Percentiles rank a stretch among this genome's conserved stretches.
phyloP scores from a whole-genome alignment of 2,113 vertebrate genomes.

The Zeus faber region DNA sequence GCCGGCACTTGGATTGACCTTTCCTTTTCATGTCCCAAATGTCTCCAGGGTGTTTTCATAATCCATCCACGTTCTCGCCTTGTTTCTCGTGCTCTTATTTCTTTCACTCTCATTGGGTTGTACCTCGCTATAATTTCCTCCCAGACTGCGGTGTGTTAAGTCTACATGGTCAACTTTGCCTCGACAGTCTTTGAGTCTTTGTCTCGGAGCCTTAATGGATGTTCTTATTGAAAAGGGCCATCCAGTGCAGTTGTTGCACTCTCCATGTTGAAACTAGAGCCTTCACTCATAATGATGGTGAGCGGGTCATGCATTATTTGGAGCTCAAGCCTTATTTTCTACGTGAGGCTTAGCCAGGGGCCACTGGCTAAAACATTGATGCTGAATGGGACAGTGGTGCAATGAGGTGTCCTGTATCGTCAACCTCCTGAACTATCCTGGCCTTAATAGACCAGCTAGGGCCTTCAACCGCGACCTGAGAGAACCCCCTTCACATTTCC shows the following conservation, averaged over 20 bases:
- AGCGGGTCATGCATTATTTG: conserved; percentile 65
- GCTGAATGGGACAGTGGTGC: conserved; percentile 39
- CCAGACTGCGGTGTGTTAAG: too few relatives aligned
- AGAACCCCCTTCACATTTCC: too few relatives aligned
- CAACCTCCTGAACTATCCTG: conserved; percentile 1
- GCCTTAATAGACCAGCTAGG: background rate
- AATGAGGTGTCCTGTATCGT: conserved; percentile 61
- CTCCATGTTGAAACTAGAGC: conserved; percentile 48
- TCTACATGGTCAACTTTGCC: background rate
- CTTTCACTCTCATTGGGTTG: too few relatives aligned
- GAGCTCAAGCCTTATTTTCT: conserved; percentile 30
- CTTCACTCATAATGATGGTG: conserved; percentile 35
- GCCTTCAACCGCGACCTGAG: conserved; percentile 7
- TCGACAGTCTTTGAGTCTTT: background rate
- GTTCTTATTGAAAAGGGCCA: background rate
- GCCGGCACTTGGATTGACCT: conserved; percentile 42
- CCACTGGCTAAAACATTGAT: conserved; percentile 62
- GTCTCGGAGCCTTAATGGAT: background rate
- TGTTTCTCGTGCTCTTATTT: too few relatives aligned
- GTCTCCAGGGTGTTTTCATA: conserved; percentile 26
- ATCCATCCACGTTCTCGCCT: too few relatives aligned
- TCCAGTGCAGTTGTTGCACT: conserved; percentile 5
- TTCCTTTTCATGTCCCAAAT: conserved; percentile 18
- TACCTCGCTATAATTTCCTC: too few relatives aligned
- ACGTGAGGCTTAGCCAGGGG: conserved; percentile 32